phyloP scores from a whole-genome alignment of 2,888 invertebrate genomes.

The Lithophane ornitopus region DNA sequence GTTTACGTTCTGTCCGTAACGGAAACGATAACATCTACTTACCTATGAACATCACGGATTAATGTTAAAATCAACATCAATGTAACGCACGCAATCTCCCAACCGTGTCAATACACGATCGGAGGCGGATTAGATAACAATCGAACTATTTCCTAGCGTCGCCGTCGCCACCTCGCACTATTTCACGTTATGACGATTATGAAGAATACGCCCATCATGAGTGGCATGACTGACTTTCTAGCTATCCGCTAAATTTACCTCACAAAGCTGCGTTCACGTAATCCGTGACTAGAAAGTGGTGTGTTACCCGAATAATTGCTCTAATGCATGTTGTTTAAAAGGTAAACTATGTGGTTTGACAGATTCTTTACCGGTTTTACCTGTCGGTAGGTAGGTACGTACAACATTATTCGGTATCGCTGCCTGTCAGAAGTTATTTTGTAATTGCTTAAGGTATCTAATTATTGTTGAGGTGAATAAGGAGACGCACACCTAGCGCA shows the following conservation, averaged over 20 bases:
- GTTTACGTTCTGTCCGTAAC: slow-evolving; percentile 1
- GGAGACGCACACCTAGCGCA: slow-evolving; percentile 35
- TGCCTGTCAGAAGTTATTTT: slow-evolving; percentile 42
- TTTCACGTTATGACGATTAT: slow-evolving; percentile 77
- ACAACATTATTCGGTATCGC: slow-evolving; percentile 30
- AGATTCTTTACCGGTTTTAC: slow-evolving; percentile 47
- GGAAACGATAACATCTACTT: slow-evolving; percentile 17
- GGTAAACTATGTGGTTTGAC: slow-evolving; percentile 66
- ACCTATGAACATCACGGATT: slow-evolving; percentile 29
- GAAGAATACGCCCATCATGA: slow-evolving; percentile 71
- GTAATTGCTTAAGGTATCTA: slow-evolving; percentile 32
- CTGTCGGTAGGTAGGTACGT: too few species aligned
- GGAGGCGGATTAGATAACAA: slow-evolving; percentile 77
- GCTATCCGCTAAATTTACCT: slow-evolving; percentile 77
- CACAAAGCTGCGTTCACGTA: slow-evolving; percentile 81
- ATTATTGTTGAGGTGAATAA: slow-evolving; percentile 41
- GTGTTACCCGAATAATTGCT: slow-evolving; percentile 77
- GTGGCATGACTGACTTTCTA: slow-evolving; percentile 78
- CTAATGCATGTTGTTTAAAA: slow-evolving; percentile 69
- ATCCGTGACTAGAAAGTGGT: slow-evolving; percentile 83
- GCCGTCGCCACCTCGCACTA: slow-evolving; percentile 75
- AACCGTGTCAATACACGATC: slow-evolving; percentile 78
- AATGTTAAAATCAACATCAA: slow-evolving; percentile 58
- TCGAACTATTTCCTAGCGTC: slow-evolving; percentile 71
- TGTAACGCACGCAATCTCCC: slow-evolving; percentile 63